These are phyloP conservation scores for Drosophila asahinai DNA, from an alignment of 1,140 invertebrate species.

Conservation along the genomic window DNA sequence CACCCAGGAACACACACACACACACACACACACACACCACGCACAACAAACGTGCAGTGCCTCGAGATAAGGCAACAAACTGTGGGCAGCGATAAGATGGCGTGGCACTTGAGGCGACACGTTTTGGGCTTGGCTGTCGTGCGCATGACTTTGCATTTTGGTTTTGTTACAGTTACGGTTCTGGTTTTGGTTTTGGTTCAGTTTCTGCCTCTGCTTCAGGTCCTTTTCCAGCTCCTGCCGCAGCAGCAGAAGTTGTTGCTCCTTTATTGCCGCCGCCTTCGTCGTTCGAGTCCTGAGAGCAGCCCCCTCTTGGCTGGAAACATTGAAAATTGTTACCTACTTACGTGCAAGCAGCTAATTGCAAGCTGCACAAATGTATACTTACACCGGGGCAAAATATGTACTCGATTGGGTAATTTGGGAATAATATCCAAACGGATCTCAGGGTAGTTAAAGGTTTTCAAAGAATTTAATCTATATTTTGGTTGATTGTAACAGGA, in stretches of 20 bases:
- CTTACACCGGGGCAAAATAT: conserved; percentile 30
- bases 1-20: conserved; percentile 37
- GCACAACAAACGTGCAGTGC: conserved; percentile 58
- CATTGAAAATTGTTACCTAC: conserved; percentile 43
- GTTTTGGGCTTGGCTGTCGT: conserved; percentile 75
- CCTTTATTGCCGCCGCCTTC: conserved; percentile 26
- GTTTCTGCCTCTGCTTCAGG: background rate
- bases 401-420: conserved; percentile 2
- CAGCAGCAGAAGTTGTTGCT: conserved; percentile 37
- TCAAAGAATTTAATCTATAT: no score
- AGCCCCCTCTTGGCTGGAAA: conserved; percentile 7
- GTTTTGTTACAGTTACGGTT: conserved; percentile 39
- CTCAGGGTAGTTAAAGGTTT: background rate
- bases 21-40: conserved; percentile 9
- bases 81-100: conserved; percentile 78
- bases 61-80: conserved; percentile 79
- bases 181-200: conserved; percentile 14
- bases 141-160: conserved; percentile 77
- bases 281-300: conserved; percentile 9
- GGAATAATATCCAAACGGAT: background rate
- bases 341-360: conserved; percentile 56
- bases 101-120: conserved; percentile 77
- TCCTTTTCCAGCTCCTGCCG: conserved; percentile 9
- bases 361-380: conserved; percentile 47
- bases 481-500: background rate